Evolutionary conservation across 2,797 vertebrate species (phyloP), one percentile per base, ranked within the genome.

Genomic region (Phrynocephalus forsythii): DNA sequence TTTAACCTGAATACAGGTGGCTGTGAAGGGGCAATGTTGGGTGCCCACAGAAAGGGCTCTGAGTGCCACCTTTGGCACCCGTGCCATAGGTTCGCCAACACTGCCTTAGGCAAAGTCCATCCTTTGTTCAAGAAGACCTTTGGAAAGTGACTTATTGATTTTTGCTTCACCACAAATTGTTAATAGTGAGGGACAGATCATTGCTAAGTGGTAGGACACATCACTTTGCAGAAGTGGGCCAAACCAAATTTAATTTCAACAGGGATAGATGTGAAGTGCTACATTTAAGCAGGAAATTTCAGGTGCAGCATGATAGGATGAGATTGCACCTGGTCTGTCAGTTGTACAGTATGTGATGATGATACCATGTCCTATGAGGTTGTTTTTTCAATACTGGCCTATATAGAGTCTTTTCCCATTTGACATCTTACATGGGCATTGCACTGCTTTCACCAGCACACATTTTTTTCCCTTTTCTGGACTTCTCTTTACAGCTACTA

Each of bases 381-480:
- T 85, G 28, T 33, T 11, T 85, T 78, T 22, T 69, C 28, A n/a
- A 79, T 0, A 11, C 6, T 78, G 33, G 11, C 11, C 84, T 44
- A 30, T 22, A 18, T 68, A 18, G 33, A 11, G 20, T 13, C 84
- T 50, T 66, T 30, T 77, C 44, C 10, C 52, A 28, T 44, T 26
- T 78, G 67, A 5, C 67, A 60, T 79, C 68, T 72, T 60, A 30
- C 22, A 30, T 52, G 77, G 30, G 22, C 7, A 76, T 30, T 5
- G 48, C 38, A 30, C 67, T 56, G 22, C 48, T 20, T 56, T 79
- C 8, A 60, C 30, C 15, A 13, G 2, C 68, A n/a, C 77, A 60
- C 28, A 56, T 52, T 16, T 79, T 80, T 28, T 69, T 33, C 33
- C 44, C 5, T n/a, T 66, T 84, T 82, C 87, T 89, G 78, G 60